These are phyloP conservation scores for Chelonus formosanus DNA, from an alignment of 2,888 invertebrate genomes.

Conservation along the genomic window DNA sequence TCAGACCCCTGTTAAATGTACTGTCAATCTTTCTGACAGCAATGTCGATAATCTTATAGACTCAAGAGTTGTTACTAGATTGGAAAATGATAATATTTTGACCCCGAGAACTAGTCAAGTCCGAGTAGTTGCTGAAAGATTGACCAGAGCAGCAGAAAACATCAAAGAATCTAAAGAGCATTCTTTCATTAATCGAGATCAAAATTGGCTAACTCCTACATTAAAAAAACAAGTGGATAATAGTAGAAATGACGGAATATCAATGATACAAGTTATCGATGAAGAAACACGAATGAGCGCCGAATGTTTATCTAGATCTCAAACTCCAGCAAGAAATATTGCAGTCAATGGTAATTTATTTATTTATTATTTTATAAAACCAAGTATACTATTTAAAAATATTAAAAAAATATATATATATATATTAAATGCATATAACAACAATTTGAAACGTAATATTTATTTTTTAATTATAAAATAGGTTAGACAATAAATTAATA, in stretches of 20 bases:
- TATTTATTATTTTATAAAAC: background rate
- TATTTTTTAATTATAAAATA: constrained; percentile 3
- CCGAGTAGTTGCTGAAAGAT: constrained; percentile 5
- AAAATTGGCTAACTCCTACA: constrained; percentile 60
- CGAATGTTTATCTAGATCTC: constrained; percentile 61
- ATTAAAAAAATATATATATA: background rate
- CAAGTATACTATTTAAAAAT: background rate
- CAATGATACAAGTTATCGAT: constrained; percentile 65
- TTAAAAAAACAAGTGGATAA: constrained; percentile 52
- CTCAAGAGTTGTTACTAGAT: constrained; percentile 35
- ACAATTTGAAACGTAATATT: background rate
- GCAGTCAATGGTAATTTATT: constrained; percentile 52
- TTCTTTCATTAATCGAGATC: constrained; percentile 39
- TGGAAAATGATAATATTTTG: constrained; percentile 36
- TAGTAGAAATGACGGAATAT: constrained; percentile 51
- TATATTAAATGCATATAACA: background rate
- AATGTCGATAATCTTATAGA: constrained; percentile 38
- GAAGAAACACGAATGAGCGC: constrained; percentile 69
- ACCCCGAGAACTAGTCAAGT: constrained; percentile 1
- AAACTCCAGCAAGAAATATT: constrained; percentile 62
- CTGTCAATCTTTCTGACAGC: constrained; percentile 31
- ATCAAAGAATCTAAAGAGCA: constrained; percentile 45
- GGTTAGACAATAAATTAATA: background rate
- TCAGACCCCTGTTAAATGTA: constrained; percentile 33
- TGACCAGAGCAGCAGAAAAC: constrained; percentile 40